These are phyloP conservation scores for Oligia latruncula DNA, from an alignment of 2,888 invertebrate species.

Conservation along the genomic window DNA sequence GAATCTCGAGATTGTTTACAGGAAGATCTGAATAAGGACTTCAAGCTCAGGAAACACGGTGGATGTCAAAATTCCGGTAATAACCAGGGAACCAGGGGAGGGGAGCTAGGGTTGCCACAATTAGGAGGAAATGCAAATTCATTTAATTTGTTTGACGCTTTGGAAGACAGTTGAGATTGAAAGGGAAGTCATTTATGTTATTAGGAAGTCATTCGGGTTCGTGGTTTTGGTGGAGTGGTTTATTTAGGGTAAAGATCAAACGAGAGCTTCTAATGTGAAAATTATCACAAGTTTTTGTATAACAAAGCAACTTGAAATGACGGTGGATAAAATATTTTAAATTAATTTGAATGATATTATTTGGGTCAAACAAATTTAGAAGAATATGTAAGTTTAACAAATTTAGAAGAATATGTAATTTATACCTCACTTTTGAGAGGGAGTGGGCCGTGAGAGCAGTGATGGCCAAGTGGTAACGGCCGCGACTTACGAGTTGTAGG, in stretches of 20 bases:
- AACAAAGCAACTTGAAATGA: too few relatives aligned
- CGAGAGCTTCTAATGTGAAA: background rate
- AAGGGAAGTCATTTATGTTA: constrained; percentile 15
- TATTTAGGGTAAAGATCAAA: background rate
- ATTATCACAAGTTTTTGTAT: background rate
- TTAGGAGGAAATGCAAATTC: constrained; percentile 36
- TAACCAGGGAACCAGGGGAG: constrained; percentile 35
- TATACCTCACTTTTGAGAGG: background rate
- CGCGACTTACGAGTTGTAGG: too few relatives aligned
- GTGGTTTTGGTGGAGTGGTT: constrained; percentile 5
- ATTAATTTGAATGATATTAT: background rate
- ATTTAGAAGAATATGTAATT: too few relatives aligned
- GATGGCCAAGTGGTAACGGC: too few relatives aligned
- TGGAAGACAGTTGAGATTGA: constrained; percentile 4
- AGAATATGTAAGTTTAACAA: background rate
- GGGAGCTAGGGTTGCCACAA: constrained; percentile 37
- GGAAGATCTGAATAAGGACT: constrained; percentile 27
- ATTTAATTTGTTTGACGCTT: constrained; percentile 47
- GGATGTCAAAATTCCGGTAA: constrained; percentile 48
- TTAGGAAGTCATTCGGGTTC: constrained; percentile 23
- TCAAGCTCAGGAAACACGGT: constrained; percentile 50
- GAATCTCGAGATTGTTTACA: constrained; percentile 29
- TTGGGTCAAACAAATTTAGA: background rate
- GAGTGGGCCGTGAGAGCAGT: too few relatives aligned
- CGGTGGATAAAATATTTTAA: background rate